A percentile compares a stretch with the other conserved stretches of the same genome.
phyloP scores from a whole-genome alignment of 2,888 invertebrate genomes.

The Ganaspis brasiliensis region DNA sequence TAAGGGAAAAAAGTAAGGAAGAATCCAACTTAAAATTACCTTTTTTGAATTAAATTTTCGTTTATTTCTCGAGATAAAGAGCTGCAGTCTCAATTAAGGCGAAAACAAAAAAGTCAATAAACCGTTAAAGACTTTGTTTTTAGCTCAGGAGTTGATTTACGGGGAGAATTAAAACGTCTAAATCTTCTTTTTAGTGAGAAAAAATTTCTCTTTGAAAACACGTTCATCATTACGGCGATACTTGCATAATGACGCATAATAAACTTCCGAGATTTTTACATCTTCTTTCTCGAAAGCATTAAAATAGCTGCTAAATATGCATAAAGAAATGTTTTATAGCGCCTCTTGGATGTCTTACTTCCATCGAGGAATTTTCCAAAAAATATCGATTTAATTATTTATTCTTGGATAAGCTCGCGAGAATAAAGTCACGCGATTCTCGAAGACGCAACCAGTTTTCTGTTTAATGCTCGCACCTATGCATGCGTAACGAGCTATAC shows the following conservation, averaged over 20 bases:
- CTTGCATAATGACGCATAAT: background rate
- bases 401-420: background rate
- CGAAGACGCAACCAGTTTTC: slow-evolving; percentile 53
- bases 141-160: background rate
- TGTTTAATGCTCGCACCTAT: slow-evolving; percentile 70
- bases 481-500: slow-evolving; percentile 74
- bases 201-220: background rate
- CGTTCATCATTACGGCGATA: slow-evolving; percentile 10
- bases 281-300: background rate
- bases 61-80: background rate
- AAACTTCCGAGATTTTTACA: background rate
- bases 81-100: background rate
- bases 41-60: no score
- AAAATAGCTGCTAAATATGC: slow-evolving; percentile 25
- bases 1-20: no score
- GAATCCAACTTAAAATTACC: no score
- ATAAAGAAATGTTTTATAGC: slow-evolving; percentile 2
- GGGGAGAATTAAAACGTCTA: background rate
- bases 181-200: no score
- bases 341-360: background rate
- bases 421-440: slow-evolving; percentile 51
- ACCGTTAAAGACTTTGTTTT: background rate
- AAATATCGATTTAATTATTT: slow-evolving; percentile 25
- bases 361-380: background rate
- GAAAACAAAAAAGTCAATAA: background rate